Evolutionary conservation across 2,888 invertebrate species (phyloP).

Genomic region (Leistus spinibarbis): DNA sequence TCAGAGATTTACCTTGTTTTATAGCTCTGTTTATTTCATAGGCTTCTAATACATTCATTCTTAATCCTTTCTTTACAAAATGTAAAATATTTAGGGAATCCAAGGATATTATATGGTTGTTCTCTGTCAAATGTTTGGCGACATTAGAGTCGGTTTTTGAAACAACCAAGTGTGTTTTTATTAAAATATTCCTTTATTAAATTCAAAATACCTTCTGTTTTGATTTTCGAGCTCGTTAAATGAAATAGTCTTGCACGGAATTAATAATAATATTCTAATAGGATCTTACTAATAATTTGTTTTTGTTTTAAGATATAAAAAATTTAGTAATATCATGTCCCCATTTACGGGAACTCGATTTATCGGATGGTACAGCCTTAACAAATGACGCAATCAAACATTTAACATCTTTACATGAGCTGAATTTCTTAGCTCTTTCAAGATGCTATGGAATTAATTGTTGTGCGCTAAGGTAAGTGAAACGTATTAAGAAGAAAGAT

Average conservation of each 20-base stretch:
- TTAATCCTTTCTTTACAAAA: too few relatives aligned
- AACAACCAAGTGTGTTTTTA: too few relatives aligned
- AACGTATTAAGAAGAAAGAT: background rate
- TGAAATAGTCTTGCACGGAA: background rate
- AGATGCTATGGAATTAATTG: constrained; percentile 82
- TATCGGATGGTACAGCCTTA: constrained; percentile 84
- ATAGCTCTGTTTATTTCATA: too few relatives aligned
- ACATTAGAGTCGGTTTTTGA: too few relatives aligned
- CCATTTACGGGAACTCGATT: constrained; percentile 79
- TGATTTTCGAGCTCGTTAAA: too few relatives aligned
- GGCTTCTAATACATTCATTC: too few relatives aligned
- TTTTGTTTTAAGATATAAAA: constrained; percentile 66
- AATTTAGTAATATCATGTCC: constrained; percentile 71
- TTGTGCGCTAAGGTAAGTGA: constrained; percentile 67
- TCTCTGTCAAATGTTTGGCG: too few relatives aligned
- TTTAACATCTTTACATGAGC: constrained; percentile 63
- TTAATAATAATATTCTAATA: constrained; percentile 5
- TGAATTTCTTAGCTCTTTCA: constrained; percentile 80
- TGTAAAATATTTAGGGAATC: too few relatives aligned
- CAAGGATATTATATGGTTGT: too few relatives aligned
- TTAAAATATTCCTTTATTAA: too few relatives aligned
- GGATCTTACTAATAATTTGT: background rate
- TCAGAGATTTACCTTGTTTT: too few relatives aligned
- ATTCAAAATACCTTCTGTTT: too few relatives aligned
- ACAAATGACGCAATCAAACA: constrained; percentile 65